Evolutionary conservation across 2,888 invertebrate genomes (phyloP).

Genomic region (Amiota communis): DNA sequence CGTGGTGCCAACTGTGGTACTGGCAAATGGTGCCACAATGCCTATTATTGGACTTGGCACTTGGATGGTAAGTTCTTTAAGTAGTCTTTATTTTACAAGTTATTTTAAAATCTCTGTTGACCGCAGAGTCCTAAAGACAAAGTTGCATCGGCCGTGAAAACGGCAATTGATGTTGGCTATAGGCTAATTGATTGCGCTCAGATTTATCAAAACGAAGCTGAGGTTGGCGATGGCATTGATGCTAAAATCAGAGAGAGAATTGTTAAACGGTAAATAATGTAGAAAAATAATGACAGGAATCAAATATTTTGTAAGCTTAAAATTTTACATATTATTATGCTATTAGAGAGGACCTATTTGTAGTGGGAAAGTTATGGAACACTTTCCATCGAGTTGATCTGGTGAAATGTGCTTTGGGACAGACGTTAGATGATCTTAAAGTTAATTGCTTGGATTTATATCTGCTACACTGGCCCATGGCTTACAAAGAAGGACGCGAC

Average conservation of each 20-base stretch:
- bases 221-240: conserved; percentile 81
- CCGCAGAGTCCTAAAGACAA: conserved; percentile 78
- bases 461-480: conserved; percentile 96
- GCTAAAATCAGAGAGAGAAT: conserved; percentile 79
- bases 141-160: conserved; percentile 80
- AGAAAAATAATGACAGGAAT: background rate
- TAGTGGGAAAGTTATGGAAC: conserved; percentile 90
- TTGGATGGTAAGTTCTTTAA: conserved; percentile 41
- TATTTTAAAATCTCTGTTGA: background rate
- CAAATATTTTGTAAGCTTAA: background rate
- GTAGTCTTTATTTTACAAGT: background rate
- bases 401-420: conserved; percentile 80
- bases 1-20: conserved; percentile 33
- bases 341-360: conserved; percentile 79
- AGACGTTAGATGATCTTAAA: conserved; percentile 81
- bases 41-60: conserved; percentile 55
- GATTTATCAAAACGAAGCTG: conserved; percentile 83
- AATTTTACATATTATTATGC: background rate
- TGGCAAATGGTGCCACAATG: conserved; percentile 39
- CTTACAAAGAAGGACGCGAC: conserved; percentile 82
- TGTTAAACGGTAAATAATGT: conserved; percentile 76
- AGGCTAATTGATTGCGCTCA: conserved; percentile 84
- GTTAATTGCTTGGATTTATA: conserved; percentile 89
- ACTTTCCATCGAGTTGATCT: conserved; percentile 86
- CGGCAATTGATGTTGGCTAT: conserved; percentile 85